Conservation (phyloP, 1,140 invertebrate species). For the Lepidostoma basale region DNA sequence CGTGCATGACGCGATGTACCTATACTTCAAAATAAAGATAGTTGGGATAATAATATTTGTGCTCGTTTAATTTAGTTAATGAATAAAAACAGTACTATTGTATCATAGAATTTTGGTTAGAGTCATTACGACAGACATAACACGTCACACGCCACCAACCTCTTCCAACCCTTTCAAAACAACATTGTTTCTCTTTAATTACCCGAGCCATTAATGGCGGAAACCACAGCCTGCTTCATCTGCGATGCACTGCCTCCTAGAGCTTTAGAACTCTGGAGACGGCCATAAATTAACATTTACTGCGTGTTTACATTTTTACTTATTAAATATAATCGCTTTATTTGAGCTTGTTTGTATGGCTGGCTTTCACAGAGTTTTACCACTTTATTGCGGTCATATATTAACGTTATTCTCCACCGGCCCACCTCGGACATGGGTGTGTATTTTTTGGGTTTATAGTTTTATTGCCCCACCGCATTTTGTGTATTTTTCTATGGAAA, state of each 20-base stretch:
- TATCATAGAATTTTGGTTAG: too few species aligned
- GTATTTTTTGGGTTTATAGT: slow-evolving; percentile 38
- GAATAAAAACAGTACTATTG: too few species aligned
- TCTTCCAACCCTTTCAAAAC: too few species aligned
- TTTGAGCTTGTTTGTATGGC: slow-evolving; percentile 44
- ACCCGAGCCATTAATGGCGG: background rate
- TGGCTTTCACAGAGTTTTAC: slow-evolving; percentile 40
- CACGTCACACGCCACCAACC: too few species aligned
- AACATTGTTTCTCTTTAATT: too few species aligned
- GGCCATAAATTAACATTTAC: slow-evolving; percentile 45
- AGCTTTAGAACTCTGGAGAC: background rate
- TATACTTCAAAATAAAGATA: too few species aligned
- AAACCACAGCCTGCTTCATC: too few species aligned
- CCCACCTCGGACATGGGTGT: slow-evolving; percentile 14
- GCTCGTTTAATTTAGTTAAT: too few species aligned
- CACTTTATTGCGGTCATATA: slow-evolving; percentile 43
- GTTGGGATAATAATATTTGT: too few species aligned
- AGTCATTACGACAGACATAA: too few species aligned
- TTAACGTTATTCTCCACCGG: slow-evolving; percentile 36
- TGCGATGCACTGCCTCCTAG: background rate
- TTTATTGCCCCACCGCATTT: slow-evolving; percentile 42
- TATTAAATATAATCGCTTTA: slow-evolving; percentile 47
- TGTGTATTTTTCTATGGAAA: slow-evolving; percentile 33
- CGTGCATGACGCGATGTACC: too few species aligned
- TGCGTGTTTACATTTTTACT: slow-evolving; percentile 47